A percentile compares a stretch with the other conserved stretches of the same genome.
Evolutionary conservation across 2,888 invertebrate species (phyloP).

Genomic region (Theodoxus fluviatilis): DNA sequence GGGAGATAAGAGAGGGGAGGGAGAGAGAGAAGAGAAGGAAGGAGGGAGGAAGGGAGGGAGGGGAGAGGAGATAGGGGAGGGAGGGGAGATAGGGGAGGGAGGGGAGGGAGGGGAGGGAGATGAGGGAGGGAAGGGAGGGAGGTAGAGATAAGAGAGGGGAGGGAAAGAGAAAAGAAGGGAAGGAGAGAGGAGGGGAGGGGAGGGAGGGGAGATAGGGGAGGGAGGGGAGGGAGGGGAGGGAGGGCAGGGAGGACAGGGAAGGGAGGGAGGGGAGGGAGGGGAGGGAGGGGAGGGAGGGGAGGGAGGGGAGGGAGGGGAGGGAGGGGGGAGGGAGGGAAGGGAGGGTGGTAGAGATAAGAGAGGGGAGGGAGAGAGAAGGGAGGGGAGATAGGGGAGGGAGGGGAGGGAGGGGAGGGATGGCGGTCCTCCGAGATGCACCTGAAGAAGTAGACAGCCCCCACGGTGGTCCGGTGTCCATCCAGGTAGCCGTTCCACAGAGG

Average conservation of each 20-base stretch:
- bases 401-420: background rate
- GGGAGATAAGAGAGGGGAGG: background rate
- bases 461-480: conserved; percentile 79
- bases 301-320: background rate
- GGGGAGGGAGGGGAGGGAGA: no score
- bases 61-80: no score
- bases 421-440: conserved; percentile 65
- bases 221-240: background rate
- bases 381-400: background rate
- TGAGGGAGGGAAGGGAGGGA: no score
- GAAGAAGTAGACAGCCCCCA: conserved; percentile 91
- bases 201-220: conserved; percentile 6
- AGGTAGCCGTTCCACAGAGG: conserved; percentile 94
- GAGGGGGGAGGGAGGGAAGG: background rate
- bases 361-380: background rate
- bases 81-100: no score
- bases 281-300: background rate
- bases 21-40: background rate
- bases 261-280: background rate
- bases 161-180: conserved; percentile 3
- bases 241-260: background rate
- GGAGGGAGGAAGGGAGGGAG: background rate
- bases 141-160: background rate
- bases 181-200: conserved; percentile 5
- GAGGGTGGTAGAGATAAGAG: background rate